These are phyloP conservation scores for Poicephalus meyeri DNA, from an alignment of 2,113 vertebrate species.

Conservation along the genomic window DNA sequence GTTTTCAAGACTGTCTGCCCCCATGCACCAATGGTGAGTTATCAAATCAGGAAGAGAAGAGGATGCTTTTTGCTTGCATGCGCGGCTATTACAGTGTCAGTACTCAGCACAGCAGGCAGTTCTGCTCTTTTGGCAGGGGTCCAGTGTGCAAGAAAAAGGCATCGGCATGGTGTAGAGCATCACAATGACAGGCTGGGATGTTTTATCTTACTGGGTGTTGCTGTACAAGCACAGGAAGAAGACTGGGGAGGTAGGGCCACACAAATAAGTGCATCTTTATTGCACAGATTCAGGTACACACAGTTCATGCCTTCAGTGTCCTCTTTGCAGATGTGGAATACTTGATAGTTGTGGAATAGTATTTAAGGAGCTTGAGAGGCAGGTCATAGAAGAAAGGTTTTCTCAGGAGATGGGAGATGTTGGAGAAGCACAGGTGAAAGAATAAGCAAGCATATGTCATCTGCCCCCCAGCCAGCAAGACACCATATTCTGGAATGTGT, in stretches of 20 bases:
- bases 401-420: neutral
- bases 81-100: neutral
- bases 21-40: fast-evolving
- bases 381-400: neutral
- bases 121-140: neutral
- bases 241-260: neutral
- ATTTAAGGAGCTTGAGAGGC: neutral
- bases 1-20: neutral
- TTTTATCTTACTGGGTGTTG: neutral
- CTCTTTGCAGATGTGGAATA: neutral
- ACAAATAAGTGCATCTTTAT: neutral
- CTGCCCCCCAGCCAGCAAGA: neutral
- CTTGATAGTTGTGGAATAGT: neutral
- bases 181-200: neutral
- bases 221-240: neutral
- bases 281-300: neutral
- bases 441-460: fast-evolving
- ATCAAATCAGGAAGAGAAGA: neutral
- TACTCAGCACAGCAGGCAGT: neutral
- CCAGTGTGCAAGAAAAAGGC: neutral
- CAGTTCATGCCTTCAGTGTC: neutral
- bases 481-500: neutral
- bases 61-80: neutral
- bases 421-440: neutral
- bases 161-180: fast-evolving